Percentiles rank a stretch among this genome's conserved stretches.
These are phyloP conservation scores for Delphinus delphis DNA, from an alignment of 2,113 vertebrate species.

Conservation along the genomic window DNA sequence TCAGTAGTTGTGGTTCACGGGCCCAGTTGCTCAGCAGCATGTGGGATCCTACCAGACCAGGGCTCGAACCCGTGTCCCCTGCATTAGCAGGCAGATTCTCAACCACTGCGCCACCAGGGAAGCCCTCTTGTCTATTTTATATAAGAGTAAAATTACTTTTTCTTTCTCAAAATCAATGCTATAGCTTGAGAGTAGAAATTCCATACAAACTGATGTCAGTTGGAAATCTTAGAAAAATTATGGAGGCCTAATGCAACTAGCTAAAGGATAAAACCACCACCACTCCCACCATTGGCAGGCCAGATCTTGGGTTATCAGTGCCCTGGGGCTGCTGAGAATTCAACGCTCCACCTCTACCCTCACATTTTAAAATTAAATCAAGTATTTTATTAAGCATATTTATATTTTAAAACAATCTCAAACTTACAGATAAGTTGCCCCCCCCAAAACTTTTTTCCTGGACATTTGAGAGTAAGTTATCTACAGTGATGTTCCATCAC, in stretches of 20 bases:
- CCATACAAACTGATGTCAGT: background rate
- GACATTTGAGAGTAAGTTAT: background rate
- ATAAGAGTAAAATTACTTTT: background rate
- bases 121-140: background rate
- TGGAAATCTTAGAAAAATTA: slow-evolving; percentile 5
- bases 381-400: background rate
- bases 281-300: fast-evolving
- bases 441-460: background rate
- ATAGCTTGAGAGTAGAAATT: background rate
- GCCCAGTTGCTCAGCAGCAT: no score
- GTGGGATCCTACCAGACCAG: no score
- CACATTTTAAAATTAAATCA: slow-evolving; percentile 11
- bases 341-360: background rate
- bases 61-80: no score
- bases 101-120: no score
- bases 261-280: background rate
- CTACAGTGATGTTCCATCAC: background rate
- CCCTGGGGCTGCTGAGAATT: background rate
- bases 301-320: background rate
- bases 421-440: background rate
- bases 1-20: no score
- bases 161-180: slow-evolving; percentile 9
- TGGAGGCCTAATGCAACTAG: background rate
- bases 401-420: slow-evolving; percentile 10
- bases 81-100: no score